A percentile compares a stretch with the other conserved stretches of the same genome.
phyloP scores from a whole-genome alignment of 1,140 invertebrate species.

The Philotrypesis tridentata region DNA sequence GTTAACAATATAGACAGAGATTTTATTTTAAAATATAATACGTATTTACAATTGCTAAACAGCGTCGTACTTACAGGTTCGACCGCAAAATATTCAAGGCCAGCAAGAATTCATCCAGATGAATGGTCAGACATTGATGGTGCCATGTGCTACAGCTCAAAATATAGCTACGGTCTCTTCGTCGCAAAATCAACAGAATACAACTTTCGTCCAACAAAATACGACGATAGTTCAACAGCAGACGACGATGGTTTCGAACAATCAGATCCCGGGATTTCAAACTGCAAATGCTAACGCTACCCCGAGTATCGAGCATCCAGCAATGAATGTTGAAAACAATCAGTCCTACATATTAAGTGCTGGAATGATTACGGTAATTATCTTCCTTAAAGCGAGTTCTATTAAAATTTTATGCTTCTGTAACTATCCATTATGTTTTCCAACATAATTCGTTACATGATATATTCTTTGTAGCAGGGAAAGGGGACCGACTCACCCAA shows the following conservation, averaged over 20 bases:
- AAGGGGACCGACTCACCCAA: slow-evolving; percentile 66
- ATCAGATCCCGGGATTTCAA: slow-evolving; percentile 75
- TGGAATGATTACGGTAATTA: slow-evolving; percentile 59
- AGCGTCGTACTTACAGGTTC: slow-evolving; percentile 67
- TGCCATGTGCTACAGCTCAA: slow-evolving; percentile 81
- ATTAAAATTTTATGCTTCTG: background rate
- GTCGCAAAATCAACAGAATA: slow-evolving; percentile 78
- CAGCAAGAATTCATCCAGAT: slow-evolving; percentile 84
- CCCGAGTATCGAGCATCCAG: slow-evolving; percentile 66
- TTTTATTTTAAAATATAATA: background rate
- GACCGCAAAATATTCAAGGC: slow-evolving; percentile 72
- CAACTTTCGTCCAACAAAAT: slow-evolving; percentile 81
- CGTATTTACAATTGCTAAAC: slow-evolving; percentile 4
- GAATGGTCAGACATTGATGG: slow-evolving; percentile 84
- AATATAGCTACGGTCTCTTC: slow-evolving; percentile 76
- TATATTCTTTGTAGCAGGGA: slow-evolving; percentile 54
- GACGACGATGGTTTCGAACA: slow-evolving; percentile 83
- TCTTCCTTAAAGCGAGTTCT: background rate
- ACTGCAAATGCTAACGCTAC: slow-evolving; percentile 56
- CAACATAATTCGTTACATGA: background rate
- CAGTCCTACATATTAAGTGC: slow-evolving; percentile 69
- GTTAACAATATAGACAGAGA: background rate
- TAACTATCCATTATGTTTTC: background rate
- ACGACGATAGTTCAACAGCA: slow-evolving; percentile 82
- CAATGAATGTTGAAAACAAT: slow-evolving; percentile 74